Evolutionary conservation across 2,888 invertebrate genomes (phyloP).

Genomic region (Mesochorus sp.): DNA sequence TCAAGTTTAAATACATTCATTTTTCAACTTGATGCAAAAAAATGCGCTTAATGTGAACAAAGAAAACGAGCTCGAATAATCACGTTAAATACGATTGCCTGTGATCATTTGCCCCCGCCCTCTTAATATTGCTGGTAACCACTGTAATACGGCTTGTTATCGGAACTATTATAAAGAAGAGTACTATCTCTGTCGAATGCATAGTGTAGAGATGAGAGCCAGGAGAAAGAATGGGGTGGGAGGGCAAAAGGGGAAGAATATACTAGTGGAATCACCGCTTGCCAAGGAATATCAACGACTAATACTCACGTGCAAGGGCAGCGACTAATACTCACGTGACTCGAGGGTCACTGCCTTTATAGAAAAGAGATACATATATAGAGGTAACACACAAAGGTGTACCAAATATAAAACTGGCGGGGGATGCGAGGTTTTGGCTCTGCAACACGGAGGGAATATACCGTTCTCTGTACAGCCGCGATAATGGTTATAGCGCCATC

Average conservation of each 20-base stretch:
- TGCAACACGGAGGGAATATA: slow-evolving; percentile 52
- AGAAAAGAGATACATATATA: not conserved
- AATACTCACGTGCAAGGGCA: not conserved
- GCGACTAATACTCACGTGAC: slow-evolving; percentile 51
- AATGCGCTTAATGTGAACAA: not conserved
- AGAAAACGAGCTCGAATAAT: slow-evolving; percentile 36
- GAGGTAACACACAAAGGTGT: no score
- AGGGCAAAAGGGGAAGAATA: slow-evolving; percentile 25
- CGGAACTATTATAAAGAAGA: slow-evolving; percentile 9
- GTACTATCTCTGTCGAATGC: slow-evolving; percentile 8
- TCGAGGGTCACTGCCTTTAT: slow-evolving; percentile 4
- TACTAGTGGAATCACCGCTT: slow-evolving; percentile 25
- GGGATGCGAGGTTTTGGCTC: slow-evolving; percentile 46
- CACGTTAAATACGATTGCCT: slow-evolving; percentile 18
- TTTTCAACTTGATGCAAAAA: slow-evolving; percentile 10
- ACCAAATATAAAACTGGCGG: no score
- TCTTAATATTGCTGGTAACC: slow-evolving; percentile 39
- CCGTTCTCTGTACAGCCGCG: slow-evolving; percentile 64
- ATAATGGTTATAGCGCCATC: slow-evolving; percentile 82
- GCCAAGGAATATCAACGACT: slow-evolving; percentile 28
- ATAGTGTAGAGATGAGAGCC: slow-evolving; percentile 10
- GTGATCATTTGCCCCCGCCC: slow-evolving; percentile 24
- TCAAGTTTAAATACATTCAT: not conserved
- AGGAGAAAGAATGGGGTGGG: slow-evolving; percentile 5
- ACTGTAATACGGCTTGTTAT: slow-evolving; percentile 45